Evolutionary conservation across 1,140 invertebrate species (phyloP).

Genomic region (Drosophila arawakana): DNA sequence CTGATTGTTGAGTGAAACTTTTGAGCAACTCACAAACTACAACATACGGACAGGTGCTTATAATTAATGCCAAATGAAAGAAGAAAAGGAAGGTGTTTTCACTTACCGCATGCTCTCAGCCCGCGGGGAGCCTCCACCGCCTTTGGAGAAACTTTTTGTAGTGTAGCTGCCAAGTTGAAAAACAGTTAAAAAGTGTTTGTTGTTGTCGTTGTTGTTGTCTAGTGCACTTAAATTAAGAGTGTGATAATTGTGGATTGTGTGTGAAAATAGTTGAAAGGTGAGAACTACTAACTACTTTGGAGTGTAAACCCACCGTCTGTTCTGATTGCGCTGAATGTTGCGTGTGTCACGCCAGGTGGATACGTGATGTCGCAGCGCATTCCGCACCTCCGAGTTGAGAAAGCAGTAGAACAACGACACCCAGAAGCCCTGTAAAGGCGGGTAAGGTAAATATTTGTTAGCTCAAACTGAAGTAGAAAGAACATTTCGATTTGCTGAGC

Average conservation of each 20-base stretch:
- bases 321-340: constrained; percentile 87
- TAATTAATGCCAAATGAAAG: constrained; percentile 33
- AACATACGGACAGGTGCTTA: constrained; percentile 19
- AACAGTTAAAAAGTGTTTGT: constrained; percentile 23
- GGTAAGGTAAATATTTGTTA: constrained; percentile 30
- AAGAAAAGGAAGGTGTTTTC: constrained; percentile 1
- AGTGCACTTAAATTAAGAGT: constrained; percentile 7
- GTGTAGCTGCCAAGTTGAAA: constrained; percentile 62
- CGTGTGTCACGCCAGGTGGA: constrained; percentile 91
- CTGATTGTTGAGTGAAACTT: not conserved
- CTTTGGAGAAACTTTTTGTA: constrained; percentile 86
- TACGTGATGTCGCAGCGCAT: constrained; percentile 92
- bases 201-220: not conserved
- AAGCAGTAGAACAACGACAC: constrained; percentile 96
- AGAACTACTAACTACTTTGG: constrained; percentile 26
- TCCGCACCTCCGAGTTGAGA: constrained; percentile 95
- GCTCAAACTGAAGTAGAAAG: constrained; percentile 10
- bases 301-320: constrained; percentile 65
- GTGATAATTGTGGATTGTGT: not conserved
- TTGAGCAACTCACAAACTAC: constrained; percentile 5
- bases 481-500: not conserved
- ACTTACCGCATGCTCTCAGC: constrained; percentile 92
- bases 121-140: constrained; percentile 93
- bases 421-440: constrained; percentile 87
- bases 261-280: constrained; percentile 4